Conservation (phyloP, 1,140 invertebrate genomes). For the Choristoneura fumiferana region DNA sequence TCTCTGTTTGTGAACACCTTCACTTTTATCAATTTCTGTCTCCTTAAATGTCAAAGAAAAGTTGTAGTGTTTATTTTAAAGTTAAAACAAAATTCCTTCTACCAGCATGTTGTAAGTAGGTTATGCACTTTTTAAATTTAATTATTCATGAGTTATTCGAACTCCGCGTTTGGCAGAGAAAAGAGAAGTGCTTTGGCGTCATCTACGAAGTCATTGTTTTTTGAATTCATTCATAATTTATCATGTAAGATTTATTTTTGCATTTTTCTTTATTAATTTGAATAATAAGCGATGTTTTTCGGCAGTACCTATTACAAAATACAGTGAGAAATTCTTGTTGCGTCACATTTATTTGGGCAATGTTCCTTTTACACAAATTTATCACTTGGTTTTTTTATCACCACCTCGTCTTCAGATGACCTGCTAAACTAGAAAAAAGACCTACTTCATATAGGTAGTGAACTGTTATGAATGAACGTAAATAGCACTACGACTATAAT, state of each 20-base stretch:
- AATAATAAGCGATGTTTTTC: background rate
- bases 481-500: too few species aligned
- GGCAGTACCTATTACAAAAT: background rate
- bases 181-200: slow-evolving; percentile 3
- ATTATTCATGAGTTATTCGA: slow-evolving; percentile 10
- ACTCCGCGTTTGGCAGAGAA: background rate
- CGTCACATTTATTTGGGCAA: background rate
- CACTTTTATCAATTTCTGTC: too few species aligned
- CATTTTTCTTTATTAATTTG: background rate
- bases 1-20: too few species aligned
- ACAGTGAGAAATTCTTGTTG: background rate
- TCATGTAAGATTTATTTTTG: background rate
- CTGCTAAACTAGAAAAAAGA: too few species aligned
- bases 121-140: slow-evolving; percentile 10
- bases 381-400: too few species aligned
- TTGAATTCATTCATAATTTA: slow-evolving; percentile 8
- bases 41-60: too few species aligned
- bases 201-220: background rate
- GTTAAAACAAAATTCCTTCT: background rate
- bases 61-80: background rate
- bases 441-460: too few species aligned
- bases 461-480: too few species aligned
- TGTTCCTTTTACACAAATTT: too few species aligned
- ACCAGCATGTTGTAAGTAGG: slow-evolving; percentile 4
- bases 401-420: too few species aligned